Evolutionary conservation across 2,888 invertebrate species (phyloP), one percentile per base, ranked within the genome.

Genomic region (Holacanthella duospinosa): DNA sequence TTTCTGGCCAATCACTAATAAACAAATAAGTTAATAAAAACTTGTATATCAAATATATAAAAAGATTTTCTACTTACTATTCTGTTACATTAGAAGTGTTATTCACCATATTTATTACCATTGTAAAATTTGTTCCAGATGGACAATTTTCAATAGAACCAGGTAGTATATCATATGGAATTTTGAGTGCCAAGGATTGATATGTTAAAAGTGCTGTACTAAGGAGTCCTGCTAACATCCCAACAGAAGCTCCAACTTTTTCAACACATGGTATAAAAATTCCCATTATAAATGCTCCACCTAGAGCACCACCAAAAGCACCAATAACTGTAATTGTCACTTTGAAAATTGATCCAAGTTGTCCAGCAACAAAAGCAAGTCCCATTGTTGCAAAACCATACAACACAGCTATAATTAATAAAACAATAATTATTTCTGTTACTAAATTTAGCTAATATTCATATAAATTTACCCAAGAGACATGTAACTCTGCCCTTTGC

Each of bases 321-420:
- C 71, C 71, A 55, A 69, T 62, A 1, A 66, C 71, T 1, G 66
- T 68, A 55, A 71, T 64, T 0, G 70, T 69, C 1, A 69, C 68
- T 28, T 66, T 61, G 53, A 69, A 71, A 63, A 71, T 70, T 12
- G 68, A 60, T 1, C 71, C 71, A 1, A 71, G 26, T 56, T 70
- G 65, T 19, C 65, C 62, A 21, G 66, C 88, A 68, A 85, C 83
- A 68, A 89, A 88, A 2, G 89, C 88, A 29, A 89, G 82, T 36
- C 85, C 84, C 83, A 88, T 85, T 71, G 89, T 87, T 26, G 86
- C 76, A 43, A 89, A 73, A 71, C 89, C 88, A 74, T 86, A 87
- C 59, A 88, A 75, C 1, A 86, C 80, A 28, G 86, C 86, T 77
- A 65, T n/a, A 70, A 65, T 61, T 16, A 29, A 59, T 29, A 43